Evolutionary conservation across 2,888 invertebrate species (phyloP).

Genomic region (Eudemis profundana): DNA sequence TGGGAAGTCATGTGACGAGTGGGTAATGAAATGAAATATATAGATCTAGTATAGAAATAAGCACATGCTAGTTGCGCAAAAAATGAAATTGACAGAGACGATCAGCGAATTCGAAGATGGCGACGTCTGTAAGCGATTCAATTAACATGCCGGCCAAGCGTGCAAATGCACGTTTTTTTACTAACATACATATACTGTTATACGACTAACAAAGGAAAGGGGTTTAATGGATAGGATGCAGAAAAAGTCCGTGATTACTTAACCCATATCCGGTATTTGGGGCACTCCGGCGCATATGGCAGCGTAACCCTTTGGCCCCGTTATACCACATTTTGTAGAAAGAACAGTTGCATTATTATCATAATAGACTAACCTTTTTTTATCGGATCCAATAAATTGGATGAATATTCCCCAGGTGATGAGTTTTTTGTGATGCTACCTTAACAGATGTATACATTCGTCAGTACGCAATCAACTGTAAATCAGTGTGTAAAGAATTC

Average conservation of each 20-base stretch:
- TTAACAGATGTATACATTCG: constrained; percentile 37
- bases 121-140: constrained; percentile 66
- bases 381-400: constrained; percentile 52
- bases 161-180: constrained; percentile 72
- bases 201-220: constrained; percentile 70
- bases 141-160: constrained; percentile 71
- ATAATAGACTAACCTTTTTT: constrained; percentile 70
- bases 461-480: constrained; percentile 12
- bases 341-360: constrained; percentile 78
- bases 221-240: constrained; percentile 73
- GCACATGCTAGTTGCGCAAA: constrained; percentile 55
- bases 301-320: constrained; percentile 84
- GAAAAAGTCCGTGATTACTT: constrained; percentile 80
- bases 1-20: constrained; percentile 34
- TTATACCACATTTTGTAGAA: constrained; percentile 68
- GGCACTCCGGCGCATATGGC: constrained; percentile 70
- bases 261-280: constrained; percentile 81
- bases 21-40: constrained; percentile 44
- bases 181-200: constrained; percentile 70
- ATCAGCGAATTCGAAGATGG: constrained; percentile 58
- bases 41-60: constrained; percentile 50
- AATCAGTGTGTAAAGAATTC: constrained; percentile 20
- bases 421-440: constrained; percentile 50
- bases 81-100: constrained; percentile 54
- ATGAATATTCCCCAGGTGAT: constrained; percentile 71